Evolutionary conservation across 2,113 vertebrate genomes (phyloP), one percentile per base, ranked within the genome.

Genomic region (Anguilla rostrata): DNA sequence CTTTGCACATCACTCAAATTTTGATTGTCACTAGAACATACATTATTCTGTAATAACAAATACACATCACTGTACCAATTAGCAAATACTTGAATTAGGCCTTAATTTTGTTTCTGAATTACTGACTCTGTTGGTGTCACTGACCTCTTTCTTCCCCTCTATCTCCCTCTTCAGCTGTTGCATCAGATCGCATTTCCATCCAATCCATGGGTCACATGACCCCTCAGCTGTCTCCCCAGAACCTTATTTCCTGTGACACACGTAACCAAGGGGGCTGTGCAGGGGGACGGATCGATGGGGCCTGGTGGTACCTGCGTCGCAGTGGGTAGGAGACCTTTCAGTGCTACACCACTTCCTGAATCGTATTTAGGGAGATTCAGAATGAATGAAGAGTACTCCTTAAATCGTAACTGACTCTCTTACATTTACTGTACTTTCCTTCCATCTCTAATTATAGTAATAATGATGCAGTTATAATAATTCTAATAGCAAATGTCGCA

Each of bases 141-240:
- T 40, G 29, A 20, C 41, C 6, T n/a, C 60, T 66, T 7, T 34
- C 56, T 49, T 22, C 8, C 57, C n/a, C 8, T 78, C 85, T 87
- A 29, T 60, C 63, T 43, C 81, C 14, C 16, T 26, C 18, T 34
- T 29, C 66, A 99, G 98, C 97, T 0, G 98, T 99, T 82, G 98
- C 98, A 16, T 99, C 98, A 0, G 98, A 99, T 91, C 94, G 98
- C 14, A 98, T 99, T 92, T 96, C 98, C 81, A 99, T 99, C 94
- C 98, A 99, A 88, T 99, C 98, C n/a, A 97, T 99, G 98, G 98
- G 98, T 46, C 98, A 99, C 95, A 98, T 99, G 98, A 97, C 95
- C 0, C 97, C 97, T 0, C 94, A 96, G 87, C 94, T 99, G 80
- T 99, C 98, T 0, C 98, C 98, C 0, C 98, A 99, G 92, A 98